phyloP scores from a whole-genome alignment of 1,140 invertebrate species.

The Lepidurus couesii region DNA sequence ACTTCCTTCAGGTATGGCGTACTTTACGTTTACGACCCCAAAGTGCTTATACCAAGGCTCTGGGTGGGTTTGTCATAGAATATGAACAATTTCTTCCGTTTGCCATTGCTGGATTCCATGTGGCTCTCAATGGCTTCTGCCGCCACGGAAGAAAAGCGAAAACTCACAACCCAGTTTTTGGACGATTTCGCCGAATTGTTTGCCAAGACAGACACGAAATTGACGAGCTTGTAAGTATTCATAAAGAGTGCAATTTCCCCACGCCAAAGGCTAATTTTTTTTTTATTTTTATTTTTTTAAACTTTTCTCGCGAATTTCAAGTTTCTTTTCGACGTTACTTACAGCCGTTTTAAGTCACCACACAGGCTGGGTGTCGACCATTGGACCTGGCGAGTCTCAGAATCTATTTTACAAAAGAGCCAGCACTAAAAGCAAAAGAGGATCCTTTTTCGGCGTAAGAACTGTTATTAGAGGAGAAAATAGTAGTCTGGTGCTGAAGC shows the following conservation, averaged over 20 bases:
- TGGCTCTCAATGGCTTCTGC: slow-evolving; percentile 55
- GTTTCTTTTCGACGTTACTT: slow-evolving; percentile 81
- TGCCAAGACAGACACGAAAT: slow-evolving; percentile 60
- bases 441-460: background rate
- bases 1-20: slow-evolving; percentile 40
- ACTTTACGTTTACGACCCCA: slow-evolving; percentile 1
- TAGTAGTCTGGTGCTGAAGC: slow-evolving; percentile 9
- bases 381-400: slow-evolving; percentile 41
- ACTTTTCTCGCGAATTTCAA: slow-evolving; percentile 48
- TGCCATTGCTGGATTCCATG: slow-evolving; percentile 57
- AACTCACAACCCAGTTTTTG: slow-evolving; percentile 45
- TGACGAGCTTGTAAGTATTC: slow-evolving; percentile 76
- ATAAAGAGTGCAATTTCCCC: slow-evolving; percentile 20
- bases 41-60: slow-evolving; percentile 24
- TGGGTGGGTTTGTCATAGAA: slow-evolving; percentile 50
- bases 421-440: background rate
- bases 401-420: slow-evolving; percentile 16
- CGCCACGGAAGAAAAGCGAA: slow-evolving; percentile 34
- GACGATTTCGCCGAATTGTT: slow-evolving; percentile 45
- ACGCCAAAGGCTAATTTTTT: slow-evolving; percentile 28
- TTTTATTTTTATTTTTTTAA: slow-evolving; percentile 35
- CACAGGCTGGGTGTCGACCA: slow-evolving; percentile 80
- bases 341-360: slow-evolving; percentile 83
- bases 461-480: background rate
- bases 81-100: slow-evolving; percentile 60